Evolutionary conservation across 1,140 invertebrate genomes (phyloP), one percentile per base, ranked within the genome.

Genomic region (Drosophila erecta): DNA sequence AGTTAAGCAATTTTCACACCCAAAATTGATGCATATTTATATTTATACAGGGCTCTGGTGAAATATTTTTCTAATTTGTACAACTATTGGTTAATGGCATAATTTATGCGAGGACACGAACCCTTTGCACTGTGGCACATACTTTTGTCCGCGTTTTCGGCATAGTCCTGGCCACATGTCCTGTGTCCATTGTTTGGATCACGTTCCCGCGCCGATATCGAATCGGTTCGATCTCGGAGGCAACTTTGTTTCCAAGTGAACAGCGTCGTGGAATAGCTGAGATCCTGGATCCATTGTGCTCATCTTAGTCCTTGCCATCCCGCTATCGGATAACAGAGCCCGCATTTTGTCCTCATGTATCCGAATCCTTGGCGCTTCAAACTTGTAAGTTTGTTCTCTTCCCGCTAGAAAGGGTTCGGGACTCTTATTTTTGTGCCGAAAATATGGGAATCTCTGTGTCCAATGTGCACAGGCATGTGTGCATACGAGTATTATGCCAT

Each of bases 281-380:
- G 76, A 61, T 77, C 60, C 78, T 70, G 76, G 44, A 43, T 56
- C 41, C 46, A 35, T 56, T 47, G 57, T 47, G 46, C 41, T 61
- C 40, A 24, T 55, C 44, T 33, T 53, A 12, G 49, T 71, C 40
- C 62, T 72, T 76, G 49, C 47, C 67, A 81, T 76, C 72, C 78
- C 64, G 76, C 83, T 89, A 89, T 89, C 84, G 84, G 84, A 90
- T 89, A 90, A 84, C 84, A 80, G 65, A 46, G 79, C 84, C 84
- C 84, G 84, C 84, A 89, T 89, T 57, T 79, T 35, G 38, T 65
- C 57, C 43, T 20, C 33, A 37, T 64, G 61, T 76, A 76, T 78
- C 75, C 71, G 66, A 38, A 77, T 86, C 81, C 65, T 51, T 67
- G 51, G 54, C 77, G 81, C 64, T 81, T 74, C 46, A 51, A 90